Conservation (phyloP, 2,797 vertebrate genomes). For the Macroramphosus scolopax region DNA sequence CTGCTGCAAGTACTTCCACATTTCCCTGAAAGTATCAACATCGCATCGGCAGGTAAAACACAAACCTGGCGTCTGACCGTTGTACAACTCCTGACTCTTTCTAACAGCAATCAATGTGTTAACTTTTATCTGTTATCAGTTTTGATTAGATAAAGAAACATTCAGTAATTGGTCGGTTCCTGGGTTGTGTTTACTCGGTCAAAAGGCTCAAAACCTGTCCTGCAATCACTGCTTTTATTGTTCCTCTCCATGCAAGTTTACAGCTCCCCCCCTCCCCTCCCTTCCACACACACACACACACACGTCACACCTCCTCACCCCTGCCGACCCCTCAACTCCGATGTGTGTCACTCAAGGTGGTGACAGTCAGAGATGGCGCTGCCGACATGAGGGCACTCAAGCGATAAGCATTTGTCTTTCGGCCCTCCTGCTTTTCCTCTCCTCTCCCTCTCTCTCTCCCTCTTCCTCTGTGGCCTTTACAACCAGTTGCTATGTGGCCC, state of each 20-base stretch:
- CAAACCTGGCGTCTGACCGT: too few relatives aligned
- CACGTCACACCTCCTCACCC: constrained; percentile 48
- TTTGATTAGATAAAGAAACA: too few relatives aligned
- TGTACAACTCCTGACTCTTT: too few relatives aligned
- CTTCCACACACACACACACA: too few relatives aligned
- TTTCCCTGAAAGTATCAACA: too few relatives aligned
- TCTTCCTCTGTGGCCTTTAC: constrained; percentile 35
- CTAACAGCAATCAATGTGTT: too few relatives aligned
- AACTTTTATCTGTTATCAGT: background rate
- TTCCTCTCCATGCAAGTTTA: constrained; percentile 26
- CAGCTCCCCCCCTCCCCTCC: too few relatives aligned
- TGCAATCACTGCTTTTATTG: constrained; percentile 36
- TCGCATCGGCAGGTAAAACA: too few relatives aligned
- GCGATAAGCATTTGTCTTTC: constrained; percentile 61
- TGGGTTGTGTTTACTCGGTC: constrained; percentile 1
- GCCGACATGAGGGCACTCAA: constrained; percentile 49
- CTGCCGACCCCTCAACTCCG: constrained; percentile 50
- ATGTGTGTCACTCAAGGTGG: constrained; percentile 68
- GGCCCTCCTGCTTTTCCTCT: constrained; percentile 29
- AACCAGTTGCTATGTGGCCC: constrained; percentile 56
- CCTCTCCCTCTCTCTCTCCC: constrained; percentile 9
- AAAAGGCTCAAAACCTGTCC: constrained; percentile 22
- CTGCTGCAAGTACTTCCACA: too few relatives aligned
- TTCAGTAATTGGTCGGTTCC: background rate
- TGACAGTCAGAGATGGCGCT: constrained; percentile 57